These are phyloP conservation scores for Tychaedon coryphoeus DNA, from an alignment of 2,113 vertebrate species.

Conservation along the genomic window DNA sequence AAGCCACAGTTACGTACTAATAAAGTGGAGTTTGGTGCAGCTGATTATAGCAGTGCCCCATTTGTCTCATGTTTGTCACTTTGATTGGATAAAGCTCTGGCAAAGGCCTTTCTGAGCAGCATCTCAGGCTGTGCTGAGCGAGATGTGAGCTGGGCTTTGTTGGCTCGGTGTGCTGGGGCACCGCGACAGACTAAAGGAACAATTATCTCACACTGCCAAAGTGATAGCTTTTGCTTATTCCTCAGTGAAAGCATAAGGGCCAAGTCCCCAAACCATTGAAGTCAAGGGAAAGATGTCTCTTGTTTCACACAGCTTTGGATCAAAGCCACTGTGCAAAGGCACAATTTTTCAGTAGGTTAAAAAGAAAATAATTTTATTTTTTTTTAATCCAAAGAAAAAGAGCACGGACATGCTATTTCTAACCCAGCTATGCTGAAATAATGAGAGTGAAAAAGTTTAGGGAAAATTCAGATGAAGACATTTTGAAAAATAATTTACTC, in stretches of 20 bases:
- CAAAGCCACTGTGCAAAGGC: neutral
- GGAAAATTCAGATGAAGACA: neutral
- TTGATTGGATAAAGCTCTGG: neutral
- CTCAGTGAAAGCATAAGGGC: neutral
- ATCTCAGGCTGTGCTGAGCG: neutral
- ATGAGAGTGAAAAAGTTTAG: neutral
- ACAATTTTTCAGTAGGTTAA: neutral
- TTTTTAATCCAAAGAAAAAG: neutral
- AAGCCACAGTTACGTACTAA: neutral
- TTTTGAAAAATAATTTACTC: neutral
- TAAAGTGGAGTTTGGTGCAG: neutral
- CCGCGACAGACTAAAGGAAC: neutral
- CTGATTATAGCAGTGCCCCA: neutral
- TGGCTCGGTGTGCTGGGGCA: neutral
- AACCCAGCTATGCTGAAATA: neutral
- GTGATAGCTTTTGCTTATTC: neutral
- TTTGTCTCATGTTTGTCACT: neutral
- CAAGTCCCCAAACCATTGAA: neutral
- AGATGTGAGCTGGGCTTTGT: neutral
- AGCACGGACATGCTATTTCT: neutral
- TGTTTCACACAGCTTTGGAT: conserved; percentile 5
- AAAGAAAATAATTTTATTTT: neutral
- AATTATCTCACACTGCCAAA: neutral
- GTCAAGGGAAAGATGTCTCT: neutral
- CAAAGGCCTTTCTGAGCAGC: neutral